These are phyloP conservation scores for Rhea pennata DNA, from an alignment of 2,113 vertebrate species.

Conservation along the genomic window DNA sequence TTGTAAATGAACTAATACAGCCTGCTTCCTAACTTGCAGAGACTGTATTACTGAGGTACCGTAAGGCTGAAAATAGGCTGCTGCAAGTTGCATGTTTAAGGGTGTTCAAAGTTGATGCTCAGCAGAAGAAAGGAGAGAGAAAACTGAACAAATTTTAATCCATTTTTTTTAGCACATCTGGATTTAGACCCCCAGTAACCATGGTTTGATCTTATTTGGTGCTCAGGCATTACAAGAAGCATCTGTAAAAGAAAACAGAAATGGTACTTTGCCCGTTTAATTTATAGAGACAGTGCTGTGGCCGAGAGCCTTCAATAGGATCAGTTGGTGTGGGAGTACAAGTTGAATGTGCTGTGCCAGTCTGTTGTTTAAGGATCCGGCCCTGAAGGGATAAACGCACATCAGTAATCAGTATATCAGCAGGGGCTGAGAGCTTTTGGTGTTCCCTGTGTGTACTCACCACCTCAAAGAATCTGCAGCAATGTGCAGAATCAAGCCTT, in stretches of 20 bases:
- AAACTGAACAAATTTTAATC: not conserved
- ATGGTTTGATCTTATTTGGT: not conserved
- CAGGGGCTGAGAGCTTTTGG: not conserved
- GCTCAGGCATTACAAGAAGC: not conserved
- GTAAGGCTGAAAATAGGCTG: not conserved
- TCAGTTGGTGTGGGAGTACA: not conserved
- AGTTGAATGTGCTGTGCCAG: not conserved
- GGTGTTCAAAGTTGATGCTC: not conserved
- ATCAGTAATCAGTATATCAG: not conserved
- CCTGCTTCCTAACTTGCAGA: not conserved
- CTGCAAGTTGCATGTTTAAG: not conserved
- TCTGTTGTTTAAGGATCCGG: constrained; percentile 29
- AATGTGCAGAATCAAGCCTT: not conserved
- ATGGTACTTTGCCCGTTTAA: not conserved
- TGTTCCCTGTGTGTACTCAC: not conserved
- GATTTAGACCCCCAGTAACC: not conserved
- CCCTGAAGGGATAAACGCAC: not conserved
- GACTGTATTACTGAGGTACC: not conserved
- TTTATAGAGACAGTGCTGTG: not conserved
- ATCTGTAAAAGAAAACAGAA: not conserved
- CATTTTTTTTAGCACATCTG: not conserved
- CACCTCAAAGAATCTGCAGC: not conserved
- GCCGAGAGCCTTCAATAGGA: not conserved
- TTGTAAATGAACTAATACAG: not conserved
- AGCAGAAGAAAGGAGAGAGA: not conserved